Base-by-base conservation (phyloP, 2,888 invertebrate species). In the Empis livida region DNA sequence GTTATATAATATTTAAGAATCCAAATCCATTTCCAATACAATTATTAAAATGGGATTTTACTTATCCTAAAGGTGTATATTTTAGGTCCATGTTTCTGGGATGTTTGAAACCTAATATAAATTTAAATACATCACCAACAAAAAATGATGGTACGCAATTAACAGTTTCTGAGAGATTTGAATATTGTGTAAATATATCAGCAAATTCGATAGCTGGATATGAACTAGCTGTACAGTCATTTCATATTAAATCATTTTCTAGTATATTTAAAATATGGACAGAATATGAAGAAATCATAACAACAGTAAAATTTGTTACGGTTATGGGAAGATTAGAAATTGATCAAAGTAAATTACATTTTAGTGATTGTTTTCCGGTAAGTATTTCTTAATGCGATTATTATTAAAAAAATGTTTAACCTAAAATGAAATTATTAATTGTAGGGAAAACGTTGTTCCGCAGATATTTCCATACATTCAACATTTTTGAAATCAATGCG, bases 281-380 rank as follows among this genome's bases (percentile, higher is more conserved):
- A 1, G 75, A 78, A 43, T 80, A 76, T 57, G 82, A 84, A 60
- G 71, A 75, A 55, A 73, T 86, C 44, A 77, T 76, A 45, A 74
- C 85, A 48, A 80, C 83, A n/a, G 77, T 89, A 47, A 76, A 77
- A 54, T 82, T 87, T 64, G 74, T 78, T 57, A 81, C 85, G n/a
- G 81, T 84, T 1, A 76, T 80, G 56, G 89, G 88, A 30, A 78
- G 78, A 59, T 71, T 89, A 51, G 75, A 80, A 65, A 75, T 82
- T 46, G 76, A 78, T 52, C 80, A 81, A 49, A 78, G 79, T 57
- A 73, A 77, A 58, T 68, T 89, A 31, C 72, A 80, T 44, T 84
- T 89, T 63, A 78, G 80, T 53, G 79, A 84, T 63, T 85, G 84
- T 59, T 90, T 87, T 74, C 90, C 87, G 52, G 86, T 85, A 71